Percentiles rank a stretch among this genome's conserved stretches.
These are phyloP conservation scores for Bufotes viridis DNA, from an alignment of 2,797 vertebrate species.

Conservation along the genomic window DNA sequence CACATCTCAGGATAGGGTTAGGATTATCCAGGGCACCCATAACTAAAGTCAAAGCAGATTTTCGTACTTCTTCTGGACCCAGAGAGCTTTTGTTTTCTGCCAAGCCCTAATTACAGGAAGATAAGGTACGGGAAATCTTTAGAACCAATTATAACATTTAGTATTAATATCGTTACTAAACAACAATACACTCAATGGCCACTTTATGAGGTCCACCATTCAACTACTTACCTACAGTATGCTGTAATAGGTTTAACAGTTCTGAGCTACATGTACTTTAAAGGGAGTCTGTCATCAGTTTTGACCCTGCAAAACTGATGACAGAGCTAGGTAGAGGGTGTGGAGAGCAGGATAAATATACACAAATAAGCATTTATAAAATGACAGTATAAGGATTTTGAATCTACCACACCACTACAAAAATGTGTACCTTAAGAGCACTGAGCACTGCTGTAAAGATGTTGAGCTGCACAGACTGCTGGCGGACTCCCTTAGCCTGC, in stretches of 20 bases:
- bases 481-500: slow-evolving; percentile 96
- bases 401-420: too few relatives aligned
- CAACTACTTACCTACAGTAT: too few relatives aligned
- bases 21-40: slow-evolving; percentile 98
- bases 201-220: too few relatives aligned
- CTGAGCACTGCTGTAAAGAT: slow-evolving; percentile 98
- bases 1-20: slow-evolving; percentile 96
- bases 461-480: slow-evolving; percentile 98
- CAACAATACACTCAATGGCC: background rate
- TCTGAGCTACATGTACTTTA: too few relatives aligned
- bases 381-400: background rate
- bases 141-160: background rate
- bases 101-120: slow-evolving; percentile 80
- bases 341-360: background rate
- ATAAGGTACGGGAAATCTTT: background rate
- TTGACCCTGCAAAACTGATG: too few relatives aligned
- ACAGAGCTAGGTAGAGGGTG: too few relatives aligned
- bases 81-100: slow-evolving; percentile 98
- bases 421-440: slow-evolving; percentile 88
- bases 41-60: slow-evolving; percentile 93
- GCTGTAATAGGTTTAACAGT: too few relatives aligned
- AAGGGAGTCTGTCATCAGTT: too few relatives aligned
- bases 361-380: background rate
- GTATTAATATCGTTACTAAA: background rate
- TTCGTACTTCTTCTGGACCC: slow-evolving; percentile 97